These are phyloP conservation scores for Pipa parva DNA, from an alignment of 2,113 vertebrate species.

Conservation along the genomic window DNA sequence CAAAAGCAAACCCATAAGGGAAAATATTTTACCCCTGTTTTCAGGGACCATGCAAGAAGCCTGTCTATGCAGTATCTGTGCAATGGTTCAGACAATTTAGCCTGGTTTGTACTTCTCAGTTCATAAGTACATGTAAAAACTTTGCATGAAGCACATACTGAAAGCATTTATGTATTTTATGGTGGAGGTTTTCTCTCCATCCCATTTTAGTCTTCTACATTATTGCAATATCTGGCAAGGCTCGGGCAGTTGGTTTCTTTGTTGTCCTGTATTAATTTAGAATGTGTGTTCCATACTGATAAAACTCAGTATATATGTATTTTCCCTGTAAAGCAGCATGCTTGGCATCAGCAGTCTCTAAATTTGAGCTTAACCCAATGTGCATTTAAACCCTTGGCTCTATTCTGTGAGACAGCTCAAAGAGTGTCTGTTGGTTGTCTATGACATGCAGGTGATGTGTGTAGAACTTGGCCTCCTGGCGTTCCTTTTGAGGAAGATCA, in stretches of 20 bases:
- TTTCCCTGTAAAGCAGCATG: conserved; percentile 57
- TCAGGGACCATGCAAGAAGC: not conserved
- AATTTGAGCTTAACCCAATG: conserved; percentile 36
- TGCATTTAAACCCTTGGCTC: conserved; percentile 76
- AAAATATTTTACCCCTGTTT: not conserved
- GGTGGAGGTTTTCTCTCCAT: not conserved
- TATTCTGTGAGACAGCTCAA: conserved; percentile 90
- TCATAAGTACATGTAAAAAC: not conserved
- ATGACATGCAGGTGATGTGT: conserved; percentile 85
- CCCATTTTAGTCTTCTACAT: not conserved
- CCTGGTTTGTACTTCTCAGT: not conserved
- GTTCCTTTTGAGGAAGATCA: conserved; percentile 79
- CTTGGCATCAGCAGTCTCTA: conserved; percentile 57
- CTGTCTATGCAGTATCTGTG: not conserved
- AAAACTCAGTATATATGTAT: conserved; percentile 73
- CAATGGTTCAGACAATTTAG: not conserved
- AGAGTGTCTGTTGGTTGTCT: conserved; percentile 94
- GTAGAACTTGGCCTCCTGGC: conserved; percentile 78
- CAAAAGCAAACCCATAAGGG: not conserved
- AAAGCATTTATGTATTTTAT: not conserved
- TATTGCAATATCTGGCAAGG: not conserved
- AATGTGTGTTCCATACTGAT: conserved; percentile 56
- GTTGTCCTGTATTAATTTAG: not conserved
- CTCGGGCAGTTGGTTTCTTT: not conserved
- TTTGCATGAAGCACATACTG: not conserved